These are phyloP conservation scores for Atrina japonica DNA, from an alignment of 2,888 invertebrate genomes.

Conservation along the genomic window DNA sequence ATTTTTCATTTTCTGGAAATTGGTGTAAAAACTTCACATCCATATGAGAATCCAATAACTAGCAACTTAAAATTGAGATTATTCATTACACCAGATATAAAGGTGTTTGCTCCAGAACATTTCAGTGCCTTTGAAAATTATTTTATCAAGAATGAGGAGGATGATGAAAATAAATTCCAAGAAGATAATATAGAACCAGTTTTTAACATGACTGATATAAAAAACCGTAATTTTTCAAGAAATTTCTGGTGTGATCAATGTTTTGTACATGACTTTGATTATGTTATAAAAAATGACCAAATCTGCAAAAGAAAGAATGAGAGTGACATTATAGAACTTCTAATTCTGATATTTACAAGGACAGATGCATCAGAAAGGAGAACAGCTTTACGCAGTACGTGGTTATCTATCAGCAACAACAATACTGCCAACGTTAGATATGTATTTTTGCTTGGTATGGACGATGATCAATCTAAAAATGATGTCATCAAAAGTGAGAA, in stretches of 20 bases:
- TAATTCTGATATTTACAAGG: conserved; percentile 8
- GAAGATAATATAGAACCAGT: no score
- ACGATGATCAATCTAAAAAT: not conserved
- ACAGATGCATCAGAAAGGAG: not conserved
- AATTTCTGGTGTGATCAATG: conserved; percentile 9
- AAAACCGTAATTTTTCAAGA: not conserved
- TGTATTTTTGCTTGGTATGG: conserved; percentile 4
- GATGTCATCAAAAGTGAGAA: conserved; percentile 13
- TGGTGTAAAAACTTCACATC: no score
- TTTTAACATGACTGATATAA: no score
- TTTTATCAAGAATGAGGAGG: no score
- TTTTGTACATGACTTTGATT: not conserved
- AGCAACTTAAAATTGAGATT: no score
- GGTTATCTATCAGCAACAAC: not conserved
- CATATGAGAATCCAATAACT: no score
- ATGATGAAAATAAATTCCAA: no score
- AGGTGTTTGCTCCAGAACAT: no score
- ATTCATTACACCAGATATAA: no score
- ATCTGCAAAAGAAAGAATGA: not conserved
- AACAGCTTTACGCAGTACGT: conserved; percentile 7
- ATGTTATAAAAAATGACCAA: not conserved
- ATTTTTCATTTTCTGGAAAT: no score
- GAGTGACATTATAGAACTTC: not conserved
- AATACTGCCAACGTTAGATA: not conserved
- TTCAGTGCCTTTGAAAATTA: no score